Percentiles rank a stretch among this genome's conserved stretches.
Conservation (phyloP, 2,113 vertebrate species). For the Eleginops maclovinus region DNA sequence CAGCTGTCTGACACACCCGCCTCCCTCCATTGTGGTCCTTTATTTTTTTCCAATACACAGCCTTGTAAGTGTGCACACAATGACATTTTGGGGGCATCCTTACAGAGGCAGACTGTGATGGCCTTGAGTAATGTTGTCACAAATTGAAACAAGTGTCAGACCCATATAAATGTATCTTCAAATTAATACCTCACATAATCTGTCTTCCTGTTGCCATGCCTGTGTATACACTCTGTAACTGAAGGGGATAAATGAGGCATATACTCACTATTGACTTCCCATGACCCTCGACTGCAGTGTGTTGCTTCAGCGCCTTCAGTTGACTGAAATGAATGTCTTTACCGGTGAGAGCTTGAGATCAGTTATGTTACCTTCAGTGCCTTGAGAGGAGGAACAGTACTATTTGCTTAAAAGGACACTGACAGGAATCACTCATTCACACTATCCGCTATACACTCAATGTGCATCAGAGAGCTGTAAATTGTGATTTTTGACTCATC, state of each 20-base stretch:
- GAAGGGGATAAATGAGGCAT: conserved; percentile 70
- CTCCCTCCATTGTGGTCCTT: conserved; percentile 30
- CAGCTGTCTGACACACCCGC: conserved; percentile 28
- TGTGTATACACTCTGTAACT: conserved; percentile 46
- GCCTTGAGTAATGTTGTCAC: conserved; percentile 68
- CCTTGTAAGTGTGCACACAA: conserved; percentile 42
- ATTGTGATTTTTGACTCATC: conserved; percentile 8
- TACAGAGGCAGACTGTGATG: conserved; percentile 52
- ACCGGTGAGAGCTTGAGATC: conserved; percentile 29
- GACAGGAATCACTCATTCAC: conserved; percentile 33
- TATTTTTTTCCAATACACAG: conserved; percentile 41
- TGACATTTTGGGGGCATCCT: conserved; percentile 74
- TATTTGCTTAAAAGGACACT: conserved; percentile 43
- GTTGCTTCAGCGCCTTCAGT: conserved; percentile 23
- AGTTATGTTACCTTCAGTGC: conserved; percentile 16
- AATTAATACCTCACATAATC: conserved; percentile 59
- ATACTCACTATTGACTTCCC: conserved; percentile 46
- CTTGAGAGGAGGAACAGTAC: neutral
- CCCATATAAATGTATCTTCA: conserved; percentile 55
- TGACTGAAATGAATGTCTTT: conserved; percentile 61
- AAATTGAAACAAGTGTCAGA: conserved; percentile 65
- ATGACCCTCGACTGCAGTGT: conserved; percentile 52
- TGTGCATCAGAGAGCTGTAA: neutral
- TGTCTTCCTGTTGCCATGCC: conserved; percentile 26
- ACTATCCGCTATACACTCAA: neutral